Evolutionary conservation across 2,113 vertebrate species (phyloP), one percentile per base, ranked within the genome.

Genomic region (Percina caprodes): DNA sequence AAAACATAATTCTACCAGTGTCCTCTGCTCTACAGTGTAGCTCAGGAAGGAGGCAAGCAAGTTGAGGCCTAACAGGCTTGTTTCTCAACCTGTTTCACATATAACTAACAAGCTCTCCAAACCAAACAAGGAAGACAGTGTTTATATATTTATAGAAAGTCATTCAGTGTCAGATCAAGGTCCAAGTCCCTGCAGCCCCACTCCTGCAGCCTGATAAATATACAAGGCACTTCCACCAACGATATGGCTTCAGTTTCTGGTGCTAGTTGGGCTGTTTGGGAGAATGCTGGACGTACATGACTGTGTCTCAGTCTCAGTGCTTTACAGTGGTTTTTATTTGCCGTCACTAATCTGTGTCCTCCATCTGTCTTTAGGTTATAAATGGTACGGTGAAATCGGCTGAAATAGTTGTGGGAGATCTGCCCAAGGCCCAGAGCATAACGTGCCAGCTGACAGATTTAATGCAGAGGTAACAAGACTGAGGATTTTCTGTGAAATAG

Each of bases 391-490:
- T 95, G 79, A 89, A 55, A 2, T 84, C 90, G 21, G 94, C 96
- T 0, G 66, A 89, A 19, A 78, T 4, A 14, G 73, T 94, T 61
- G 85, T 94, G 0, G 23, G 24, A 0, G 93, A 95, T 0, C 42
- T 80, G 77, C 86, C 88, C 0, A 55, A 89, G 49, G 94, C 93
- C 86, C 89, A 4, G 2, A 4, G 60, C 7, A 81, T 97, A 55
- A 88, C 90, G 5, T 4, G 13, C 54, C 88, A 92, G 15, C 79
- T 99, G 54, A 68, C 68, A 0, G 8, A 49, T 0, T 92, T 96
- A 60, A 89, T 98, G 66, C 86, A 66, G 54, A 96, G 96, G 97
- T 99, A 82, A 86, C 1, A 6, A 24, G 0, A 8, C n/a, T 8
- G 1, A 30, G 2, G 6, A 3, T 1, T 33, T 61, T 39, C 19